Evolutionary conservation across 2,888 invertebrate species (phyloP).

Genomic region (Lordiphosa fenestrarum): DNA sequence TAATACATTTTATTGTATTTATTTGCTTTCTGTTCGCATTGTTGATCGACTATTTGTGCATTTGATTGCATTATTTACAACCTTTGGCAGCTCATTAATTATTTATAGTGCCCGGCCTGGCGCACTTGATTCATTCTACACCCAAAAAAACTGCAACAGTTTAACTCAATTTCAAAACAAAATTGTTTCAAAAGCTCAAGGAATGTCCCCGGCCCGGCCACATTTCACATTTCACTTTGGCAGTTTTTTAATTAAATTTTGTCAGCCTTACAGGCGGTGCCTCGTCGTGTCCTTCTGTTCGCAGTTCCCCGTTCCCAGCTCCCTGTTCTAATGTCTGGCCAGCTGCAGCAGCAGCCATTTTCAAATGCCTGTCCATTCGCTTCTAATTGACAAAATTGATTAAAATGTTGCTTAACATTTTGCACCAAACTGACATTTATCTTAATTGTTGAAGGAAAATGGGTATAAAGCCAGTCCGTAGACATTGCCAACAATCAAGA

Average conservation of each 20-base stretch:
- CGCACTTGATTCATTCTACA: slow-evolving; percentile 41
- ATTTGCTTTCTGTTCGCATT: slow-evolving; percentile 15
- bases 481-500: slow-evolving; percentile 22
- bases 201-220: slow-evolving; percentile 14
- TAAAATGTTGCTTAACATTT: slow-evolving; percentile 69
- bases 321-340: neutral
- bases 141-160: slow-evolving; percentile 5
- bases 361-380: slow-evolving; percentile 39
- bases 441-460: slow-evolving; percentile 57
- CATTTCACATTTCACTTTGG: slow-evolving; percentile 38
- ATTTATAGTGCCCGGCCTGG: slow-evolving; percentile 52
- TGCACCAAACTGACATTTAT: slow-evolving; percentile 63
- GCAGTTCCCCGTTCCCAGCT: too few relatives aligned
- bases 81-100: slow-evolving; percentile 53
- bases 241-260: slow-evolving; percentile 41
- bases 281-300: neutral
- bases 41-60: slow-evolving; percentile 23
- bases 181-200: slow-evolving; percentile 54
- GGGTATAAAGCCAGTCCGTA: slow-evolving; percentile 9
- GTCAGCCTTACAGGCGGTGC: slow-evolving; percentile 9
- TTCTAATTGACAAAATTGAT: slow-evolving; percentile 73
- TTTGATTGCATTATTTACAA: slow-evolving; percentile 25
- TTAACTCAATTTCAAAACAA: slow-evolving; percentile 55
- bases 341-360: slow-evolving; percentile 18
- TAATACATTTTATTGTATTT: slow-evolving; percentile 3